Evolutionary conservation across 2,888 invertebrate species (phyloP).

Genomic region (Hofmannophila pseudospretella): DNA sequence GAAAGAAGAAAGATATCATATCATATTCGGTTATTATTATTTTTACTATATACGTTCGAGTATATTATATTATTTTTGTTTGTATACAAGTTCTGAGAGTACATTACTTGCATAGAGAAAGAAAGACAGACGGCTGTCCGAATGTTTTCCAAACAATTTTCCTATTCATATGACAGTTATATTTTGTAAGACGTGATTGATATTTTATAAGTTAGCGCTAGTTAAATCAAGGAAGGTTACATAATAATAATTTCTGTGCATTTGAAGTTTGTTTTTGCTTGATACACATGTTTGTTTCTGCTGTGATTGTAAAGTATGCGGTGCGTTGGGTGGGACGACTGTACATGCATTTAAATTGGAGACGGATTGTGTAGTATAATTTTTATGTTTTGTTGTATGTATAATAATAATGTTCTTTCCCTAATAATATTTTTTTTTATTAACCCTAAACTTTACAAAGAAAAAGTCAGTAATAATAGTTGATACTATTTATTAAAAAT

Average conservation of each 20-base stretch:
- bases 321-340: constrained; percentile 26
- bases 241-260: constrained; percentile 19
- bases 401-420: constrained; percentile 58
- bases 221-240: constrained; percentile 24
- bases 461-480: not conserved
- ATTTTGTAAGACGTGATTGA: constrained; percentile 30
- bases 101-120: not conserved
- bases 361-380: constrained; percentile 47
- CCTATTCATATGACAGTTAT: constrained; percentile 11
- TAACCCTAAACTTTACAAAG: constrained; percentile 1
- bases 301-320: constrained; percentile 13
- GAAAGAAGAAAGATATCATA: not conserved
- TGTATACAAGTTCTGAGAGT: not conserved
- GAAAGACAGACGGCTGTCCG: not conserved
- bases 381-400: constrained; percentile 55
- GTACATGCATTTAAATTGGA: constrained; percentile 47
- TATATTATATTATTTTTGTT: not conserved
- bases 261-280: constrained; percentile 25
- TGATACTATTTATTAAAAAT: constrained; percentile 34
- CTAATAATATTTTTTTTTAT: constrained; percentile 30
- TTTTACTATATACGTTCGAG: not conserved
- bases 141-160: not conserved
- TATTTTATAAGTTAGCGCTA: constrained; percentile 32
- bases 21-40: not conserved
- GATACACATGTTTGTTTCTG: constrained; percentile 12